Evolutionary conservation across 2,888 invertebrate genomes (phyloP), one percentile per base, ranked within the genome.

Genomic region (Andrena hattorfiana): DNA sequence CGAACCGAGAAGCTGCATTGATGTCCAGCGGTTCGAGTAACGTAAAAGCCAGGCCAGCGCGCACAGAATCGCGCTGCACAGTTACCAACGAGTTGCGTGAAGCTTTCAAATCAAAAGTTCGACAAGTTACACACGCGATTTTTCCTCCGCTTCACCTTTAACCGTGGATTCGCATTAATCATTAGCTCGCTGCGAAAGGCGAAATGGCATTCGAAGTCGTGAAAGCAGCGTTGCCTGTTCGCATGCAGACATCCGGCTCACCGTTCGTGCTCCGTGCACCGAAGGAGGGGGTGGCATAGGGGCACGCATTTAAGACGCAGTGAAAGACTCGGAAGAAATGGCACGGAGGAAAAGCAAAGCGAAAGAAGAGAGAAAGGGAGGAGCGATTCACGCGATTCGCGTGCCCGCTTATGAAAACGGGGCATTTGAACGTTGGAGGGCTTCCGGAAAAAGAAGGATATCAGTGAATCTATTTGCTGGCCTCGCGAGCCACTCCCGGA

Each of bases 391-490:
- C 79, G 74, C 85, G 86, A 85, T 81, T 85, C 80, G 85, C 77
- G 86, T 73, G 68, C 84, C 83, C 85, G 89, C 80, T 87, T 86
- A 86, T 88, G 87, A 87, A 90, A 89, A 87, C 85, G 80, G 70
- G 75, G 82, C 82, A 89, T 82, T 89, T 83, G 89, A 85, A 81
- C 76, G 85, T 75, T 84, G 83, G 81, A 80, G 77, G 81, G 82
- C 71, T 76, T 76, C 73, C 66, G 80, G 70, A 78, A 82, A 86
- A 87, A 86, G 86, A 89, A 87, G 85, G 90, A 90, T 92, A 93
- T 93, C 92, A 92, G 92, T 74, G 92, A 91, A 92, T 92, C 92
- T 92, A 93, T 93, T 92, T 93, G 92, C 92, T 89, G 85, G 86
- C 85, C 87, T 88, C 84, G 80, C 82, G 87, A 88, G 81, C 82